Evolutionary conservation across 1,140 invertebrate genomes (phyloP).

Genomic region (Mactra quadrangularis): DNA sequence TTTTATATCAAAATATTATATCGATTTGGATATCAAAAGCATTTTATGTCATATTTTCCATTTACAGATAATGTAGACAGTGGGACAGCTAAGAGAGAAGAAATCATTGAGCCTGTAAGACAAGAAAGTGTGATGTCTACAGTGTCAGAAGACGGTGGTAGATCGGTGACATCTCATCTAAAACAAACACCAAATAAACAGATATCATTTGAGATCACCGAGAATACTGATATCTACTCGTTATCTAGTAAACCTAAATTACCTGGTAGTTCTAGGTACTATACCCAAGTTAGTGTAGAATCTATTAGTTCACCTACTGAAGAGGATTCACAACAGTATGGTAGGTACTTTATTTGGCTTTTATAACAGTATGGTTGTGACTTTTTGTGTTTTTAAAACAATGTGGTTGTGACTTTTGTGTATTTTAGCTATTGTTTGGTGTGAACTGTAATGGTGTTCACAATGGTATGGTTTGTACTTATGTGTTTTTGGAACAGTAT

Average conservation of each 20-base stretch:
- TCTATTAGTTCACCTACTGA: background rate
- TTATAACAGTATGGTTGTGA: background rate
- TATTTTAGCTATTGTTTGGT: too few species aligned
- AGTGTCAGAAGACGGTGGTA: too few species aligned
- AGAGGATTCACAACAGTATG: constrained; percentile 23
- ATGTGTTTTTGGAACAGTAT: background rate
- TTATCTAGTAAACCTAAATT: background rate
- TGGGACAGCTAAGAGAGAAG: too few species aligned
- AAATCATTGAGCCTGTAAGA: background rate
- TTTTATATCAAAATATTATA: too few species aligned
- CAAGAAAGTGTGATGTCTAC: background rate
- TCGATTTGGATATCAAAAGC: too few species aligned
- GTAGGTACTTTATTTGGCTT: background rate
- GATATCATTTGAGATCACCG: background rate
- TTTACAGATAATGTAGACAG: too few species aligned
- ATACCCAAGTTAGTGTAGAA: background rate
- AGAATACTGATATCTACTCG: constrained; percentile 21
- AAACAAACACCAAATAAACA: background rate
- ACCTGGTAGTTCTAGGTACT: background rate
- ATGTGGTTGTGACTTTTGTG: too few species aligned
- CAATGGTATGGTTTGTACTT: background rate
- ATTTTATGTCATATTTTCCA: too few species aligned
- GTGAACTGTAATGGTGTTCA: background rate
- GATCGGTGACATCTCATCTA: too few species aligned
- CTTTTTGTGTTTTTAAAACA: too few species aligned